Evolutionary conservation across 2,797 vertebrate genomes (phyloP), one percentile per base, ranked within the genome.

Genomic region (Danio choprae): DNA sequence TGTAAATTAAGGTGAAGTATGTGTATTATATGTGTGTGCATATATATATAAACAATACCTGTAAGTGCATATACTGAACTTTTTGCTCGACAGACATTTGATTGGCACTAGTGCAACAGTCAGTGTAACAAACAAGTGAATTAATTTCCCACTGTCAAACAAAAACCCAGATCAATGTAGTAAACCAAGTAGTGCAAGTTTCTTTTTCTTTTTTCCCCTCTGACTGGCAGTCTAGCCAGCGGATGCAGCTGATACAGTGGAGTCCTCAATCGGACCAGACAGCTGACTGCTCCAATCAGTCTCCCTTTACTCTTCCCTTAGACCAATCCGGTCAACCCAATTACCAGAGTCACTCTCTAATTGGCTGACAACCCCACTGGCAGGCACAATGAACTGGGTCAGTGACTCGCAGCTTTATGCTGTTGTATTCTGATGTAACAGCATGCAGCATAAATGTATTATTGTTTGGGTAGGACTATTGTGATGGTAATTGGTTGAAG

Each of bases 351-450:
- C 20, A 20, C 41, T 58, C 48, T 72, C 51, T 79, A 79, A 85
- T 83, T 77, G 81, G 50, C 81, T 73, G 68, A 20, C 41, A 16
- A 62, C 64, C 63, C 22, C 12, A 48, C n/a, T 79, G 40, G 22
- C 58, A 20, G 60, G 20, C 15, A 56, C 62, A 83, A 81, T 79
- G 63, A 65, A 81, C 62, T 80, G 62, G 80, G 64, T 77, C 69
- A 80, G 59, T 63, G 12, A 69, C 60, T 76, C 7, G 46, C 10
- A 63, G 56, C 60, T 43, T 36, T 73, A 43, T 40, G 29, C 20
- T 22, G 20, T 62, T 53, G 43, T 48, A 43, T 64, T 59, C 22
- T 69, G 36, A 20, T 44, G 44, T 48, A 48, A 38, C n/a, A 36
- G 60, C 10, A 38, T 64, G 69, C 5, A 5, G 15, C 22, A 44